These are phyloP conservation scores for Neoseiulus cucumeris DNA, from an alignment of 1,140 invertebrate genomes.

Conservation along the genomic window DNA sequence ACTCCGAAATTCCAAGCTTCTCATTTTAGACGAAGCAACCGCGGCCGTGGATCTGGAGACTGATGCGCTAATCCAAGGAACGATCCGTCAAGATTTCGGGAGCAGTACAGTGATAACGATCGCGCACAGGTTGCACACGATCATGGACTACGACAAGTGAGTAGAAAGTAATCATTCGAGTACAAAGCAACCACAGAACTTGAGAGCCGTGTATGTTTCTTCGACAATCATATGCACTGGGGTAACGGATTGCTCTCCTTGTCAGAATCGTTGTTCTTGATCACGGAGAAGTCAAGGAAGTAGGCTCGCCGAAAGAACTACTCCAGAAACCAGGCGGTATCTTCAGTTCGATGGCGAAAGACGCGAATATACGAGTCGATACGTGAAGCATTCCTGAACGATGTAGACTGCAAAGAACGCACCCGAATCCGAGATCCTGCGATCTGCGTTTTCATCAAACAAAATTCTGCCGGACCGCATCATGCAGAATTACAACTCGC, in stretches of 20 bases:
- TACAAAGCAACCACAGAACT: neutral
- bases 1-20: conserved; percentile 63
- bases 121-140: conserved; percentile 68
- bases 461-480: too few species aligned
- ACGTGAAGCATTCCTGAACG: too few species aligned
- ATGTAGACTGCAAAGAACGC: too few species aligned
- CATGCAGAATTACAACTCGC: too few species aligned
- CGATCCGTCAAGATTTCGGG: conserved; percentile 54
- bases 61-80: conserved; percentile 62
- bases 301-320: conserved; percentile 27
- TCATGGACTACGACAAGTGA: conserved; percentile 52
- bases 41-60: conserved; percentile 77
- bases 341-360: conserved; percentile 27
- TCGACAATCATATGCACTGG: neutral
- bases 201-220: neutral
- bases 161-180: neutral
- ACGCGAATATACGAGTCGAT: conserved; percentile 18
- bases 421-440: too few species aligned
- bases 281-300: conserved; percentile 30
- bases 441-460: too few species aligned
- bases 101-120: conserved; percentile 76
- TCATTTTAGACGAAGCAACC: conserved; percentile 88
- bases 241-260: neutral
- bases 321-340: conserved; percentile 23
- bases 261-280: conserved; percentile 24